These are phyloP conservation scores for Arctia plantaginis DNA, from an alignment of 2,888 invertebrate genomes.

Conservation along the genomic window DNA sequence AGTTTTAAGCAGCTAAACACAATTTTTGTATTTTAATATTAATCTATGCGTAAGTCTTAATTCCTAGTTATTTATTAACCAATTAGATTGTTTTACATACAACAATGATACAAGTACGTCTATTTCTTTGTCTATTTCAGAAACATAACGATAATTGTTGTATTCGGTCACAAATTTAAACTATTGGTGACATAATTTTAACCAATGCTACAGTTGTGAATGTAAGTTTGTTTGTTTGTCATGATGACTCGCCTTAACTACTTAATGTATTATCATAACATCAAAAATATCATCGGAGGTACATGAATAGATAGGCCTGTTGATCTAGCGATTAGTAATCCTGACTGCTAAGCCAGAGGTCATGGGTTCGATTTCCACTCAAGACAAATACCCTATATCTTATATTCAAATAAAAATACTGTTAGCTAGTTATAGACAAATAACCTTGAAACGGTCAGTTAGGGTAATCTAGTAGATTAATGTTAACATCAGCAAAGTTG, in stretches of 20 bases:
- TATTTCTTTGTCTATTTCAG: neutral
- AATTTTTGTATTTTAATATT: neutral
- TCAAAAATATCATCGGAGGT: too few species aligned
- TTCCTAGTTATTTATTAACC: neutral
- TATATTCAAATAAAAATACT: neutral
- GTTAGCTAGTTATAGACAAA: neutral
- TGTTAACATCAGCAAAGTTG: neutral
- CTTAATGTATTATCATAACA: neutral
- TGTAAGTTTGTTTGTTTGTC: neutral
- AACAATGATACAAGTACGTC: neutral
- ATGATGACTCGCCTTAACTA: neutral
- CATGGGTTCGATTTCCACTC: too few species aligned
- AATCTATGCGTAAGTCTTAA: neutral
- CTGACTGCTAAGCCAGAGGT: too few species aligned
- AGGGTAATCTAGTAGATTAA: neutral
- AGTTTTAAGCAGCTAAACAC: neutral
- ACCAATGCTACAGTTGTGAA: neutral
- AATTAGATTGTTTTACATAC: neutral
- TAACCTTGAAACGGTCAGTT: neutral
- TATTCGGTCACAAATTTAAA: conserved; percentile 20
- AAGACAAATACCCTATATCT: too few species aligned
- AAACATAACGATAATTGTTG: neutral
- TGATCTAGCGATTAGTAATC: too few species aligned
- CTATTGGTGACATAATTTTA: conserved; percentile 23
- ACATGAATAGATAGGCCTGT: too few species aligned